Evolutionary conservation across 2,797 vertebrate genomes (phyloP).

Genomic region (Phoebastria nigripes): DNA sequence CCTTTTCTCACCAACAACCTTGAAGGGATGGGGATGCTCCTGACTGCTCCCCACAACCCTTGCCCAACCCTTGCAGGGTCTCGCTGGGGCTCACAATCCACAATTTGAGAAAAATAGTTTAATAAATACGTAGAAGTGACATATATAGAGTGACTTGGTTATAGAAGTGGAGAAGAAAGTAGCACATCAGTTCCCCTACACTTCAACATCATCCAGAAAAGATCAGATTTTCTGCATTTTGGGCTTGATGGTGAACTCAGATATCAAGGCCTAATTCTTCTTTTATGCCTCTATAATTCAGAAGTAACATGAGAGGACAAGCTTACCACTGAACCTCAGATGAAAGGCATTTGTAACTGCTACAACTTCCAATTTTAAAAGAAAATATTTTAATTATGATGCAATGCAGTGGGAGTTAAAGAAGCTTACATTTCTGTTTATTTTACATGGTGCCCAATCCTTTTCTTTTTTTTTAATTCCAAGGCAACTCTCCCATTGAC

Average conservation of each 20-base stretch:
- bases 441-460: background rate
- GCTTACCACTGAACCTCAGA: background rate
- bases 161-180: background rate
- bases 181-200: background rate
- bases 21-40: background rate
- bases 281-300: background rate
- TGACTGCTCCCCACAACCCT: background rate
- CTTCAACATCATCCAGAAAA: background rate
- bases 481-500: background rate
- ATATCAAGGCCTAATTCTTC: background rate
- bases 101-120: background rate
- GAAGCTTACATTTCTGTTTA: constrained; percentile 13
- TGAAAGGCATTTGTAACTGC: background rate
- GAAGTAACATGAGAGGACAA: background rate
- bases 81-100: background rate
- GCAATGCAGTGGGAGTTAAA: constrained; percentile 7
- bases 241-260: background rate
- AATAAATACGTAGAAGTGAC: background rate
- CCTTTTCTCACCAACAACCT: background rate
- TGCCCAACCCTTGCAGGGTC: background rate
- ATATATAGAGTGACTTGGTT: background rate
- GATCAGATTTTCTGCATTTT: background rate
- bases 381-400: constrained; percentile 51
- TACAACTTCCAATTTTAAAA: constrained; percentile 32
- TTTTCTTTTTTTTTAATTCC: background rate